Evolutionary conservation across 2,113 vertebrate species (phyloP).

Genomic region (Malurus melanocephalus): DNA sequence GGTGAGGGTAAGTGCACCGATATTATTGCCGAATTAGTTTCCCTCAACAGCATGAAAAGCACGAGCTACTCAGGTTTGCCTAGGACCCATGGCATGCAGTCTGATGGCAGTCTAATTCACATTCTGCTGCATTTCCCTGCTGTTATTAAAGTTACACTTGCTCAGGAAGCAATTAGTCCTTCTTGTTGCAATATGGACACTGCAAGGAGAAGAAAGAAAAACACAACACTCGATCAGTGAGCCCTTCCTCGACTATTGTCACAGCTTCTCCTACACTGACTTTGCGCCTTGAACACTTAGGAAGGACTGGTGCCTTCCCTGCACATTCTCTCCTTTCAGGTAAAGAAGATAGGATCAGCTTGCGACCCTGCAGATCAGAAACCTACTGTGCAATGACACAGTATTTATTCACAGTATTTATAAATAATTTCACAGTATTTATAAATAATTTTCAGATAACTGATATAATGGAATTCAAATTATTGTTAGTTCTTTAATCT

Average conservation of each 20-base stretch:
- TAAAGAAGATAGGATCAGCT: background rate
- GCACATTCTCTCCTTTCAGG: background rate
- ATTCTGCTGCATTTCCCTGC: background rate
- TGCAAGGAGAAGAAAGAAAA: background rate
- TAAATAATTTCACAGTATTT: background rate
- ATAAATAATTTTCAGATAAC: background rate
- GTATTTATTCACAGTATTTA: background rate
- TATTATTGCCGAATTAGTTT: background rate
- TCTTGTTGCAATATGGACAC: background rate
- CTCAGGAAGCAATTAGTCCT: conserved; percentile 1
- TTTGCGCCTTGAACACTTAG: background rate
- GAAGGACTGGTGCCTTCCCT: background rate
- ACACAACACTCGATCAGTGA: background rate
- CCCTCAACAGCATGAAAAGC: background rate
- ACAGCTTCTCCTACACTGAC: background rate
- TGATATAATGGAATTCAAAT: background rate
- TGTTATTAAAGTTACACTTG: background rate
- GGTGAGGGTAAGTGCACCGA: background rate
- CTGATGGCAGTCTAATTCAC: background rate
- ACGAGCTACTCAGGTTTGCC: background rate
- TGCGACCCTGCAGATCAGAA: background rate
- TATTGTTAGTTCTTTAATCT: conserved; percentile 1
- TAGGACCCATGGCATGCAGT: background rate
- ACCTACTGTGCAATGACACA: background rate
- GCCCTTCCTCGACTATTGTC: background rate